Percentiles rank a stretch among this genome's conserved stretches.
These are phyloP conservation scores for Drosophila leontia DNA, from an alignment of 1,140 invertebrate species.

Conservation along the genomic window DNA sequence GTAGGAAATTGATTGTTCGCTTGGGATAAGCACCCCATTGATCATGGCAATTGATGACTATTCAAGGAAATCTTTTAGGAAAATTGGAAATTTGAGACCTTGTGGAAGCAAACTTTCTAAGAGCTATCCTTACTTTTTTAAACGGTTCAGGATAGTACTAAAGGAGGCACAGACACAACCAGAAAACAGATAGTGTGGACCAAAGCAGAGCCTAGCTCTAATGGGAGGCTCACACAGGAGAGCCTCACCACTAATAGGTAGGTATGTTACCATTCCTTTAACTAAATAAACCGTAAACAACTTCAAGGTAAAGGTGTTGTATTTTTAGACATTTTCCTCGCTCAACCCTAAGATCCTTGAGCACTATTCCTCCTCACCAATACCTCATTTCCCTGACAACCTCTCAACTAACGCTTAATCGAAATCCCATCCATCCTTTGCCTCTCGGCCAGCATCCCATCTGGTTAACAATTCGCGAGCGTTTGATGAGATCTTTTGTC, in stretches of 20 bases:
- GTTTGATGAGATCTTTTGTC: slow-evolving; percentile 50
- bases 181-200: no score
- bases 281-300: no score
- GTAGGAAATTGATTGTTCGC: slow-evolving; percentile 50
- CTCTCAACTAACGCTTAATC: slow-evolving; percentile 11
- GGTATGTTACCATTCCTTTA: no score
- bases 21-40: slow-evolving; percentile 34
- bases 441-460: background rate
- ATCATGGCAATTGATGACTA: background rate
- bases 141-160: no score
- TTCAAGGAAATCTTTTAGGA: background rate
- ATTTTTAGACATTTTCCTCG: background rate
- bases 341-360: no score
- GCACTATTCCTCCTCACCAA: background rate
- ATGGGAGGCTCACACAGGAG: no score
- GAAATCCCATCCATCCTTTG: slow-evolving; percentile 3
- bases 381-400: slow-evolving; percentile 2
- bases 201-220: no score
- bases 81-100: background rate
- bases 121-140: no score
- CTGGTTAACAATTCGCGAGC: slow-evolving; percentile 41
- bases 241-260: no score
- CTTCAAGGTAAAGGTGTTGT: background rate
- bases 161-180: no score
- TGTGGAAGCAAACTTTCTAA: background rate